phyloP scores from a whole-genome alignment of 2,888 invertebrate species.

The Drosophila pseudotakahashii region DNA sequence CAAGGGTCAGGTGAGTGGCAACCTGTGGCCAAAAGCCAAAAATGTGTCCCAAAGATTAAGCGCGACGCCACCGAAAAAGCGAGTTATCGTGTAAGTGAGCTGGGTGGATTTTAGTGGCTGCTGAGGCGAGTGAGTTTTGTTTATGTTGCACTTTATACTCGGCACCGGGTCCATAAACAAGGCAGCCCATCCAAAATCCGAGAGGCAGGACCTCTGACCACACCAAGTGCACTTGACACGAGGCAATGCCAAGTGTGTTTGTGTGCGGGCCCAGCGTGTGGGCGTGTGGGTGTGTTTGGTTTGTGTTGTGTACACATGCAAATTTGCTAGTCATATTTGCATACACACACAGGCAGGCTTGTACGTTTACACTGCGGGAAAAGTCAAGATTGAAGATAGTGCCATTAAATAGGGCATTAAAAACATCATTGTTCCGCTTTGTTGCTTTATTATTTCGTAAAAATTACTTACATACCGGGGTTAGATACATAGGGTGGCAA shows the following conservation, averaged over 20 bases:
- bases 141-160: conserved; percentile 71
- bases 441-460: too few species aligned
- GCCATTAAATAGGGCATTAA: not conserved
- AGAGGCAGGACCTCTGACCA: conserved; percentile 28
- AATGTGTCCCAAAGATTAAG: conserved; percentile 48
- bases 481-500: not conserved
- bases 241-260: conserved; percentile 19
- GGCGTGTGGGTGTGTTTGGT: conserved; percentile 16
- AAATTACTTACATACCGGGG: too few species aligned
- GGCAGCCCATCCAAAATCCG: conserved; percentile 8
- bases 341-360: conserved; percentile 32
- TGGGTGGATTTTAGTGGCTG: conserved; percentile 3
- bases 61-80: conserved; percentile 27
- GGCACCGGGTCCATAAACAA: conserved; percentile 61
- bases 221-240: conserved; percentile 62
- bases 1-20: conserved; percentile 58
- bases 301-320: conserved; percentile 51
- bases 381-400: not conserved
- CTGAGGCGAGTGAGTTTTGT: conserved; percentile 54
- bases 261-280: conserved; percentile 4
- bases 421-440: too few species aligned
- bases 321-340: conserved; percentile 71
- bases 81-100: conserved; percentile 1
- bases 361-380: conserved; percentile 6
- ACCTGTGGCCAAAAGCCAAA: conserved; percentile 61